These are phyloP conservation scores for Cyanoderma ruficeps DNA, from an alignment of 2,113 vertebrate species.

Conservation along the genomic window DNA sequence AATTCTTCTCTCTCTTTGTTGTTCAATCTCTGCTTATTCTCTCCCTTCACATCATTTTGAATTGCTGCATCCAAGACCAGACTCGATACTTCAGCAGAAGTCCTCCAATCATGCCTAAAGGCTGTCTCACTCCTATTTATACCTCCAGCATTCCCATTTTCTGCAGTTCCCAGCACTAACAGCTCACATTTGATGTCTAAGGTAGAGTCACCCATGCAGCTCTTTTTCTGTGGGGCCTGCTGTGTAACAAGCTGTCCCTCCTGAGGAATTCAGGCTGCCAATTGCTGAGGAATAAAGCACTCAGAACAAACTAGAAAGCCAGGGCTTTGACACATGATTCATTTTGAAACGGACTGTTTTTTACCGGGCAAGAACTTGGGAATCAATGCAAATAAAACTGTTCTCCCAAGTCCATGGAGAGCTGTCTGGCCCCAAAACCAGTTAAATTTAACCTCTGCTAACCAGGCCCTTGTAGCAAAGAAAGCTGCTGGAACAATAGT, in stretches of 20 bases:
- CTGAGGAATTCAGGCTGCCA: background rate
- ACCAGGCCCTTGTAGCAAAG: background rate
- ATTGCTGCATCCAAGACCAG: background rate
- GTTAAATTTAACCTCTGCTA: background rate
- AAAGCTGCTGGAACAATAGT: background rate
- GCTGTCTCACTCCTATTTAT: background rate
- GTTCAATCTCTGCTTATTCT: background rate
- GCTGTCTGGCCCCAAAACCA: background rate
- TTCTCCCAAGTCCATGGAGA: background rate
- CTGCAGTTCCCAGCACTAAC: background rate
- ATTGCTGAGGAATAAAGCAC: background rate
- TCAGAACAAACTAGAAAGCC: background rate
- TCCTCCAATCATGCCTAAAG: background rate
- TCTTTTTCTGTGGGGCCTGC: background rate
- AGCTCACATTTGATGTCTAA: background rate
- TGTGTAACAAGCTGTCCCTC: background rate
- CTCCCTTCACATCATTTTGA: background rate
- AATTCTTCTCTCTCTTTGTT: background rate
- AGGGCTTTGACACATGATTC: background rate
- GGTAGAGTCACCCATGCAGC: background rate
- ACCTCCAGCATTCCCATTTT: background rate
- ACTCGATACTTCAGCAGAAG: background rate
- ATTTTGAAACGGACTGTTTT: background rate
- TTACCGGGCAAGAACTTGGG: background rate
- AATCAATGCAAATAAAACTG: constrained; percentile 19